Evolutionary conservation across 2,113 vertebrate genomes (phyloP).

Genomic region (Theristicus caerulescens): DNA sequence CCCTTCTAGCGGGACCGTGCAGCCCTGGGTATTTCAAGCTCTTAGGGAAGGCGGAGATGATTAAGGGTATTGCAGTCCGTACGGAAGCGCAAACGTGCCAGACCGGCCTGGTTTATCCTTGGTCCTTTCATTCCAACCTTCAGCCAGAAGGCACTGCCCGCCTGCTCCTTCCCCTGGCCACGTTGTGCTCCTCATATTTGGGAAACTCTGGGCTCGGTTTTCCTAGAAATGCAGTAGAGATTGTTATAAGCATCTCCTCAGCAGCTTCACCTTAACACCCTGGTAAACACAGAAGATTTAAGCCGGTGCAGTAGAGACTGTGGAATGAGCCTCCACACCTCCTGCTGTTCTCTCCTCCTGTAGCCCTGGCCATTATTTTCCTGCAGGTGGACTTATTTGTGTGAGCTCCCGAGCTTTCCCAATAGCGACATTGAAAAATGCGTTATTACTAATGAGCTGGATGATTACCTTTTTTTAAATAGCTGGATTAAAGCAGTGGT

Average conservation of each 20-base stretch:
- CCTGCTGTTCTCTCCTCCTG: background rate
- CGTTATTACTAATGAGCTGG: constrained; percentile 10
- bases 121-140: background rate
- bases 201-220: background rate
- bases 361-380: constrained; percentile 23
- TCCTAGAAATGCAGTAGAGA: background rate
- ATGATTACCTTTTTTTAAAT: background rate
- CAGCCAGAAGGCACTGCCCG: background rate
- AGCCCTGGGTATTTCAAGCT: background rate
- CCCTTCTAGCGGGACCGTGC: background rate
- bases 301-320: background rate
- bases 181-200: background rate
- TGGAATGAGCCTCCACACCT: background rate
- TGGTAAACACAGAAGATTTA: background rate
- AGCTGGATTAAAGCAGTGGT: background rate
- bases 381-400: constrained; percentile 20
- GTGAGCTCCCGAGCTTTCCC: constrained; percentile 11
- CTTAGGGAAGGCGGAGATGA: background rate
- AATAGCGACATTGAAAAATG: constrained; percentile 13
- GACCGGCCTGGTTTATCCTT: background rate
- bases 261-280: background rate
- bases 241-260: background rate
- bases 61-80: background rate
- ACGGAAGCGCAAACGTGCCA: background rate
- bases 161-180: background rate